Evolutionary conservation across 2,797 vertebrate genomes (phyloP).

Genomic region (Vireo griseus): DNA sequence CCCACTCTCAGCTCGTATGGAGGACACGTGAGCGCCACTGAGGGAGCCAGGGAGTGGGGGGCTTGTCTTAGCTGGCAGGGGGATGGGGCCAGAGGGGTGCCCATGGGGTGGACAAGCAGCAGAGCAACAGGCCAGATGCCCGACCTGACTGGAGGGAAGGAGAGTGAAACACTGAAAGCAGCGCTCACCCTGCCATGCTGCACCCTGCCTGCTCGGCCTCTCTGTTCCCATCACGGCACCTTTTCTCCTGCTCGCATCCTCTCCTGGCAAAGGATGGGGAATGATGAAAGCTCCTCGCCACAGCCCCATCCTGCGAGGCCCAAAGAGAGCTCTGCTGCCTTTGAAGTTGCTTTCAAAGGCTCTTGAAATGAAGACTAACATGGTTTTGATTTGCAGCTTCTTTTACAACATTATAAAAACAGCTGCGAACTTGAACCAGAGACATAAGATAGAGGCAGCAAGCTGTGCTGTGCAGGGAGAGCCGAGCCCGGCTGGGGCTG

Average conservation of each 20-base stretch:
- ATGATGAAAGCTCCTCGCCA: constrained; percentile 13
- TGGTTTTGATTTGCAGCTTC: constrained; percentile 70
- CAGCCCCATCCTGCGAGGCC: constrained; percentile 45
- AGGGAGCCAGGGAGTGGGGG: background rate
- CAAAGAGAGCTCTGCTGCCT: constrained; percentile 27
- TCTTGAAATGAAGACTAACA: background rate
- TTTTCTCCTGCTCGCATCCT: background rate
- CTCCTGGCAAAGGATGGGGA: background rate
- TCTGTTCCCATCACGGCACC: background rate
- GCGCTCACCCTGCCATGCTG: background rate
- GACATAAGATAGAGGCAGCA: background rate
- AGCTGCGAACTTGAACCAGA: constrained; percentile 62
- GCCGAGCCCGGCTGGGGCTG: rapidly evolving
- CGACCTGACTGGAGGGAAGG: background rate
- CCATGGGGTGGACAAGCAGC: rapidly evolving
- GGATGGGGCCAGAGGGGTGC: background rate
- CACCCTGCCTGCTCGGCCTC: background rate
- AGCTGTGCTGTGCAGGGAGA: background rate
- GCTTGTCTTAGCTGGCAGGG: background rate
- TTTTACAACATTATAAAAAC: constrained; percentile 66
- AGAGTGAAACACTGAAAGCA: background rate
- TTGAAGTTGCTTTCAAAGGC: constrained; percentile 65
- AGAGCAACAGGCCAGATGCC: background rate
- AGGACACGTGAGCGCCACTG: background rate
- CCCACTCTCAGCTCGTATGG: background rate